Evolutionary conservation across 2,113 vertebrate species (phyloP).

Genomic region (Mungos mungo): DNA sequence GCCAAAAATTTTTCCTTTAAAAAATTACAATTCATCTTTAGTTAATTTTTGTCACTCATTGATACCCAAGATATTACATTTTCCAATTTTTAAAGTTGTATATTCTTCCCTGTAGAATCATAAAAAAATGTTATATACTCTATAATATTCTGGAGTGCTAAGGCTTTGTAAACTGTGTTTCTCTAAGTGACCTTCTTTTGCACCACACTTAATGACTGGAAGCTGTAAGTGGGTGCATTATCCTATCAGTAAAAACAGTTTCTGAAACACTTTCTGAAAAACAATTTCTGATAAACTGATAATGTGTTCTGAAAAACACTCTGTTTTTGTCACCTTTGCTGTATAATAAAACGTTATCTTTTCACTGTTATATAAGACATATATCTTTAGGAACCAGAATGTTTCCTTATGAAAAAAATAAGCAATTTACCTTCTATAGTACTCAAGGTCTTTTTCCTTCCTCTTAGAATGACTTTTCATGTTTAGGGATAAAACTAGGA

Average conservation of each 20-base stretch:
- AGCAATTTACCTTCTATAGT: background rate
- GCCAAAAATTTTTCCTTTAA: background rate
- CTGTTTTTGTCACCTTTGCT: background rate
- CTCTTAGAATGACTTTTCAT: background rate
- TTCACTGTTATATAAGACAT: background rate
- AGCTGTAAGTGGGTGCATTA: background rate
- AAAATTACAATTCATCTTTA: background rate
- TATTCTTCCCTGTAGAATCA: background rate
- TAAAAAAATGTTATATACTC: background rate
- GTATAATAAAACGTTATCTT: background rate
- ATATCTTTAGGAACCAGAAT: background rate
- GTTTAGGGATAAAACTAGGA: background rate
- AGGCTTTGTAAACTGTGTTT: background rate
- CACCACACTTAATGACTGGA: background rate
- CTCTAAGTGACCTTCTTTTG: background rate
- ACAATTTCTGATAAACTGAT: too few species aligned
- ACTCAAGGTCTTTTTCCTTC: background rate
- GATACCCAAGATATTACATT: background rate
- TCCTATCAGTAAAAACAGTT: background rate
- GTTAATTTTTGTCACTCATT: background rate
- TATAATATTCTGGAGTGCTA: background rate
- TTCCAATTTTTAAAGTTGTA: background rate
- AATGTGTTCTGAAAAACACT: background rate
- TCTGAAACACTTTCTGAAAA: too few species aligned
- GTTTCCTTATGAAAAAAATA: background rate